Percentiles rank a stretch among this genome's conserved stretches.
Conservation (phyloP, 1,140 invertebrate species). For the Zophobas morio region DNA sequence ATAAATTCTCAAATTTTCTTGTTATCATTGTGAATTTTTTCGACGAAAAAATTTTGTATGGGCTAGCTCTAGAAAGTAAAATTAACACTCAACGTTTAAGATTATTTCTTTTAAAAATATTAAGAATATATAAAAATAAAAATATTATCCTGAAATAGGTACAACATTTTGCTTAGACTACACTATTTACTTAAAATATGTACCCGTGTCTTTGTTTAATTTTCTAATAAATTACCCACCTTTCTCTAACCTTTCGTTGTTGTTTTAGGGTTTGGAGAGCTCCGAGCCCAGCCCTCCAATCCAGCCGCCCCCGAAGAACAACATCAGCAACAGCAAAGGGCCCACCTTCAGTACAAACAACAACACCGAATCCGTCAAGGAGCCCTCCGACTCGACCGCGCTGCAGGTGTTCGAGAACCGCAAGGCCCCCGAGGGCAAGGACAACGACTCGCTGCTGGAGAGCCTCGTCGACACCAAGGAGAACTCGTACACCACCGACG, state of each 20-base stretch:
- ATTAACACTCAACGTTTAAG: too few species aligned
- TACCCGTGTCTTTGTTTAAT: too few species aligned
- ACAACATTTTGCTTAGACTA: too few species aligned
- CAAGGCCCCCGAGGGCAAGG: constrained; percentile 83
- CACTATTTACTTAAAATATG: too few species aligned
- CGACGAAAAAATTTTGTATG: too few species aligned
- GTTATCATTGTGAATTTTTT: too few species aligned
- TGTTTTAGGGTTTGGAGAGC: constrained; percentile 50
- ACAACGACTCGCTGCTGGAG: constrained; percentile 76
- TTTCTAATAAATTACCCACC: too few species aligned
- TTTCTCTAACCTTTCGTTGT: not conserved
- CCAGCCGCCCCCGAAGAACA: constrained; percentile 31
- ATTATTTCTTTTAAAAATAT: too few species aligned
- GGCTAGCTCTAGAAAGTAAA: too few species aligned
- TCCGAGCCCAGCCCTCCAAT: constrained; percentile 34
- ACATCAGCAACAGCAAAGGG: constrained; percentile 43
- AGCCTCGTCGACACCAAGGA: constrained; percentile 87
- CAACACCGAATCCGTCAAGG: constrained; percentile 52
- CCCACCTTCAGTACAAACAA: constrained; percentile 52
- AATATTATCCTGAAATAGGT: too few species aligned
- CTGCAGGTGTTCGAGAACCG: constrained; percentile 66
- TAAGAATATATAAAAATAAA: too few species aligned
- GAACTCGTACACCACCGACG: constrained; percentile 81
- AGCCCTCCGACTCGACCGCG: constrained; percentile 67
- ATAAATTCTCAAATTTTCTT: too few species aligned